Base-by-base conservation (phyloP, 2,113 vertebrate genomes). In the Vireo altiloquus region DNA sequence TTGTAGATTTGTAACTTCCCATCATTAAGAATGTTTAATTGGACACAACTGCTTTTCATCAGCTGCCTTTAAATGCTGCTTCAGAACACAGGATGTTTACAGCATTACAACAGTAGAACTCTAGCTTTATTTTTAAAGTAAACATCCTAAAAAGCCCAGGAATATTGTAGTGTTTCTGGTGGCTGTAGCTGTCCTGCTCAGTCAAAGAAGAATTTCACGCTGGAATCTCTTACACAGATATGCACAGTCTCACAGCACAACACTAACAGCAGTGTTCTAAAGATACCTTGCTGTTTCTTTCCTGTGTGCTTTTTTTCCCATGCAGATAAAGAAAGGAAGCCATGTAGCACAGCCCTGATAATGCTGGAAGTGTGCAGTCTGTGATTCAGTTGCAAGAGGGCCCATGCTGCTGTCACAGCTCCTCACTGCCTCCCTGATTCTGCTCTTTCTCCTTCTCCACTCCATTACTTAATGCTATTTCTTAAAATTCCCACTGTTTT, bases 1-100 rank as follows among this genome's bases (percentile, higher is more conserved):
- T 8, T 56, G 28, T 44, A 78, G 76, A 82, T 82, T 86, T 46
- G 42, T 47, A 85, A 46, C 68, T 85, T 95, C 83, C 87, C 78
- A 89, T 94, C 50, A 93, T 92, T 70, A 78, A 77, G 66, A 92
- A 86, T 56, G 61, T 54, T 76, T 46, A 80, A 71, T 61, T 87
- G 83, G 54, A 37, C 77, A 44, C 23, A 68, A 94, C 72, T 77
- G 61, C 65, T 94, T 74, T 57, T 88, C 31, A 46, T 54, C 74
- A 82, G 27, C 81, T 94, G 88, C 72, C 65, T 88, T 89, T 44
- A 77, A 54, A 90, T 37, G 60, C 56, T 65, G 39, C 61, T 92
- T 82, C 63, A 53, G 61, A 81, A 87, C 0, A 14, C 80, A 78
- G 64, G 49, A 87, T 76, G 70, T 94, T 88, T 86, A 74, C 80